These are phyloP conservation scores for Holacanthus passer DNA, from an alignment of 2,113 vertebrate genomes.

Conservation along the genomic window DNA sequence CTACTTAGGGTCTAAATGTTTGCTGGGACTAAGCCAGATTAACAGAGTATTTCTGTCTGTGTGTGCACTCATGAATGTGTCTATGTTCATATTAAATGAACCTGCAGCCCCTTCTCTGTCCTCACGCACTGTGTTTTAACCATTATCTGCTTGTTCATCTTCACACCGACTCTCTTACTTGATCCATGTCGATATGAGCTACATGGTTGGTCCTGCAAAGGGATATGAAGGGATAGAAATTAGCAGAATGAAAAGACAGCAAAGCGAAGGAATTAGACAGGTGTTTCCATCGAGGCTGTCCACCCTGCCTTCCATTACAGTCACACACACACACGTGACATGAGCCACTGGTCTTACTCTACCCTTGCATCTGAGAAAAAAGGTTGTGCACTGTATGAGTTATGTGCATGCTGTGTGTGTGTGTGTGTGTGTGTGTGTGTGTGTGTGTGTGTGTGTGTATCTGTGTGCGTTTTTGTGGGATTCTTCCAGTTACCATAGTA, in stretches of 20 bases:
- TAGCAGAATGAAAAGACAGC: not conserved
- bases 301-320: slow-evolving; percentile 2
- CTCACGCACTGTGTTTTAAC: not conserved
- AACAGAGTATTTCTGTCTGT: not conserved
- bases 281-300: not conserved
- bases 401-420: not conserved
- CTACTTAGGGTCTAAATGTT: too few relatives aligned
- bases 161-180: not conserved
- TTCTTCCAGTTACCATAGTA: not conserved
- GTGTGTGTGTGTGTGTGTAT: not conserved
- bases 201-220: not conserved
- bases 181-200: not conserved
- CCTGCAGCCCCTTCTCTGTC: not conserved
- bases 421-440: not conserved
- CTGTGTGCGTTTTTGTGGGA: not conserved
- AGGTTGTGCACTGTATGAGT: not conserved
- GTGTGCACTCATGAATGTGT: not conserved
- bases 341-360: not conserved
- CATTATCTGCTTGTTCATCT: not conserved
- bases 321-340: not conserved
- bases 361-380: not conserved
- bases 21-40: too few relatives aligned
- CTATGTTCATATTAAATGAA: not conserved
- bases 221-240: not conserved
- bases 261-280: not conserved